A percentile compares a stretch with the other conserved stretches of the same genome.
Conservation (phyloP, 1,140 invertebrate genomes). For the Drosophila mojavensis region DNA sequence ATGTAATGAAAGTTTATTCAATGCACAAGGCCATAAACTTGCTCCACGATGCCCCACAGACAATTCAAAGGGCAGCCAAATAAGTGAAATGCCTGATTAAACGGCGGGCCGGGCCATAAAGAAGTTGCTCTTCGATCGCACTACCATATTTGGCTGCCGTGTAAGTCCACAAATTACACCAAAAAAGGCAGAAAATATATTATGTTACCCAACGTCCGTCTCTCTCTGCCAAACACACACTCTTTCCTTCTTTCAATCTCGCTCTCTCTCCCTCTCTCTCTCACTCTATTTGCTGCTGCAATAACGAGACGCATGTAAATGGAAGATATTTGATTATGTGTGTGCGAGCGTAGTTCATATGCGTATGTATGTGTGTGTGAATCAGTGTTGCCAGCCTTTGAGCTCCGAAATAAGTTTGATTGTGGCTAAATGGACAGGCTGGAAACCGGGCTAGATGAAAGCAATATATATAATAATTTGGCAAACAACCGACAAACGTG, state of each 20-base stretch:
- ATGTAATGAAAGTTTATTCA: constrained; percentile 53
- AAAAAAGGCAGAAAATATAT: constrained; percentile 30
- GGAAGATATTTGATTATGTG: constrained; percentile 31
- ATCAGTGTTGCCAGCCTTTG: neutral
- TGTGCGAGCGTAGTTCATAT: neutral
- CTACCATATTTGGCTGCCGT: constrained; percentile 22
- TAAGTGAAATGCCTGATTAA: neutral
- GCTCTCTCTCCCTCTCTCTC: neutral
- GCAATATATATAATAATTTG: too few relatives aligned
- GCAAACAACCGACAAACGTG: too few relatives aligned
- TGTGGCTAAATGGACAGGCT: too few relatives aligned
- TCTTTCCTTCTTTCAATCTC: neutral
- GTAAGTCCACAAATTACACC: constrained; percentile 49
- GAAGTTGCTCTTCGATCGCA: constrained; percentile 9
- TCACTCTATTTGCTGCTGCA: constrained; percentile 3
- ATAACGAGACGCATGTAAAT: constrained; percentile 38
- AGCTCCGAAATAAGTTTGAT: too few relatives aligned
- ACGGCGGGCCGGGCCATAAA: neutral
- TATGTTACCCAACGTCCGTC: constrained; percentile 1
- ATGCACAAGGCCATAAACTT: constrained; percentile 62
- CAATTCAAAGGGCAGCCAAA: constrained; percentile 24
- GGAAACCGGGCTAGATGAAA: too few relatives aligned
- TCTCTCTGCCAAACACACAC: too few relatives aligned
- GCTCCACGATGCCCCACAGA: constrained; percentile 38
- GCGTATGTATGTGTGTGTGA: neutral